Conservation (phyloP, 2,113 vertebrate genomes). For the Alces alces region DNA sequence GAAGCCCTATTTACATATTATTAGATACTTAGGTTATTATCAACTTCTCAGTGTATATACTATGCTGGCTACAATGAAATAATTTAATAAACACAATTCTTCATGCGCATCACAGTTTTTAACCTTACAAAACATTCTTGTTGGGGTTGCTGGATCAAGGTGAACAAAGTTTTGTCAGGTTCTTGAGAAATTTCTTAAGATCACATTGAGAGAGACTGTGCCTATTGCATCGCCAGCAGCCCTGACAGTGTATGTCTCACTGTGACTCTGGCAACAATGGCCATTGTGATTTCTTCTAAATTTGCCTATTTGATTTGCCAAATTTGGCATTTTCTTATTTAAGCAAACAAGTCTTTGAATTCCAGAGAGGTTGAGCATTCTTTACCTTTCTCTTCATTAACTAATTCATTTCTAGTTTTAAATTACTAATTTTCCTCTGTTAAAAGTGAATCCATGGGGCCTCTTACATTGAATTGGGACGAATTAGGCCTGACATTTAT, state of each 20-base stretch:
- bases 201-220: background rate
- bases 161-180: background rate
- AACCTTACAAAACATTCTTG: background rate
- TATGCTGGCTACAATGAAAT: background rate
- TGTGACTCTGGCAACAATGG: background rate
- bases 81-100: background rate
- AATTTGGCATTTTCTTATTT: constrained; percentile 19
- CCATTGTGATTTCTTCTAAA: background rate
- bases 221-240: background rate
- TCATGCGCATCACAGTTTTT: background rate
- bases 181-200: background rate
- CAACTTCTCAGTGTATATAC: background rate
- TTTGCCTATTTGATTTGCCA: constrained; percentile 10
- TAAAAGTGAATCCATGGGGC: background rate
- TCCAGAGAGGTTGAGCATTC: background rate
- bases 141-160: background rate
- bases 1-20: background rate
- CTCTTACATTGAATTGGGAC: background rate
- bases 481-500: background rate
- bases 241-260: background rate
- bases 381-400: background rate
- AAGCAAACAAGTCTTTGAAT: background rate
- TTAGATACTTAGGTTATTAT: background rate
- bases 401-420: background rate
- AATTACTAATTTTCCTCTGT: background rate